A percentile compares a stretch with the other conserved stretches of the same genome.
These are phyloP conservation scores for Mesopsocus fuscifrons DNA, from an alignment of 2,888 invertebrate genomes.

Conservation along the genomic window DNA sequence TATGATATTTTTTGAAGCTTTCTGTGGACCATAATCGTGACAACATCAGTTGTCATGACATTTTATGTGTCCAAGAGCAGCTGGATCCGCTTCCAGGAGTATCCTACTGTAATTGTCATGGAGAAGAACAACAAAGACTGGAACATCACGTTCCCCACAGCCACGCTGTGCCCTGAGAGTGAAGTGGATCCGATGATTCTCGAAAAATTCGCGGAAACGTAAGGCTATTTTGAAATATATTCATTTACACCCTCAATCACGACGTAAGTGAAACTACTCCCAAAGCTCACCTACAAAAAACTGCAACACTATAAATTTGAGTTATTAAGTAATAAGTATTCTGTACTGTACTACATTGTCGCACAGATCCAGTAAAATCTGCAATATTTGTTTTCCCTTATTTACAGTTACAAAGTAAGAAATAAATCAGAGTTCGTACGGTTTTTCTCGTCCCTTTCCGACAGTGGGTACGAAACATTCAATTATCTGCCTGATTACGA, in stretches of 20 bases:
- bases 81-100: constrained; percentile 18
- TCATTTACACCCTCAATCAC: too few relatives aligned
- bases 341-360: too few relatives aligned
- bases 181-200: constrained; percentile 13
- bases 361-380: too few relatives aligned
- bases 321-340: too few relatives aligned
- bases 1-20: neutral
- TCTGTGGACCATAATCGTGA: neutral
- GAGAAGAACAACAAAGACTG: constrained; percentile 20
- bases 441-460: constrained; percentile 19
- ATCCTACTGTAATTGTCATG: constrained; percentile 21
- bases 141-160: constrained; percentile 20
- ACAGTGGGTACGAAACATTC: constrained; percentile 16
- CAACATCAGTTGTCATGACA: neutral
- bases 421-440: constrained; percentile 17
- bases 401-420: constrained; percentile 17
- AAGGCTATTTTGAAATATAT: too few relatives aligned
- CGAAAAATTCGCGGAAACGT: neutral
- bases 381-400: too few relatives aligned
- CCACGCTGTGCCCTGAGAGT: constrained; percentile 18
- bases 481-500: constrained; percentile 15
- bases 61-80: constrained; percentile 6
- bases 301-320: too few relatives aligned
- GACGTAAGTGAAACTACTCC: too few relatives aligned
- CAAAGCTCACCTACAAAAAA: too few relatives aligned